Evolutionary conservation across 2,113 vertebrate species (phyloP).

Genomic region (Haplotaxodon microlepis): DNA sequence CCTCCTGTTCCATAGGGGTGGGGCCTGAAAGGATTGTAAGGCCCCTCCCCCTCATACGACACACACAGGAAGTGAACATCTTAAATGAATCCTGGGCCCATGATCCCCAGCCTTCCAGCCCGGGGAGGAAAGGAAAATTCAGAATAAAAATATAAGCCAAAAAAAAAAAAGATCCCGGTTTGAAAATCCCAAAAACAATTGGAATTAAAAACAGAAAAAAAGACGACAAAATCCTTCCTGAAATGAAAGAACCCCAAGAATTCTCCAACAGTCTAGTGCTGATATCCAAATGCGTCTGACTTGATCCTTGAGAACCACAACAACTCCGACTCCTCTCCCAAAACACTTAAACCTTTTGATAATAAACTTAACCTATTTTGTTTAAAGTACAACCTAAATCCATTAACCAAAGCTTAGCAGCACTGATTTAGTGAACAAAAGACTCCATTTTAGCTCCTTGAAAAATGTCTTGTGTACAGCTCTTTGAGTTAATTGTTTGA

Average conservation of each 20-base stretch:
- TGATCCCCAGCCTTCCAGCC: constrained; percentile 61
- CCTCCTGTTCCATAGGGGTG: constrained; percentile 49
- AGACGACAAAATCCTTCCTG: constrained; percentile 26
- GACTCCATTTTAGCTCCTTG: constrained; percentile 46
- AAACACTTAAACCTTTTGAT: background rate
- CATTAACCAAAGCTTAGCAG: constrained; percentile 9
- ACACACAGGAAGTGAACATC: constrained; percentile 71
- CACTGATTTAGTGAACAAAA: constrained; percentile 7
- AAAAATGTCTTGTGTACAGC: constrained; percentile 7
- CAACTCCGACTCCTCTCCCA: constrained; percentile 6
- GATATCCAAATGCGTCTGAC: constrained; percentile 55
- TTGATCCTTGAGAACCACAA: constrained; percentile 37
- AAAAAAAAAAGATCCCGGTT: constrained; percentile 30
- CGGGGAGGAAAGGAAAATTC: background rate
- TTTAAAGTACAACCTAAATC: background rate
- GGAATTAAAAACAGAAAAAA: background rate
- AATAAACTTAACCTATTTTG: background rate
- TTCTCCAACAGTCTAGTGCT: constrained; percentile 36
- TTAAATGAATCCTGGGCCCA: constrained; percentile 70
- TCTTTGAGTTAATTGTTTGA: constrained; percentile 17
- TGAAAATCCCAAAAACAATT: constrained; percentile 47
- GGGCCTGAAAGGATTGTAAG: constrained; percentile 43
- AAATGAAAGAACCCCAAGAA: constrained; percentile 47
- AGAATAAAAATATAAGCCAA: constrained; percentile 30
- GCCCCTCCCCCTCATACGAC: constrained; percentile 68